A percentile compares a stretch with the other conserved stretches of the same genome.
These are phyloP conservation scores for Ochlodes sylvanus DNA, from an alignment of 2,888 invertebrate genomes.

Conservation along the genomic window DNA sequence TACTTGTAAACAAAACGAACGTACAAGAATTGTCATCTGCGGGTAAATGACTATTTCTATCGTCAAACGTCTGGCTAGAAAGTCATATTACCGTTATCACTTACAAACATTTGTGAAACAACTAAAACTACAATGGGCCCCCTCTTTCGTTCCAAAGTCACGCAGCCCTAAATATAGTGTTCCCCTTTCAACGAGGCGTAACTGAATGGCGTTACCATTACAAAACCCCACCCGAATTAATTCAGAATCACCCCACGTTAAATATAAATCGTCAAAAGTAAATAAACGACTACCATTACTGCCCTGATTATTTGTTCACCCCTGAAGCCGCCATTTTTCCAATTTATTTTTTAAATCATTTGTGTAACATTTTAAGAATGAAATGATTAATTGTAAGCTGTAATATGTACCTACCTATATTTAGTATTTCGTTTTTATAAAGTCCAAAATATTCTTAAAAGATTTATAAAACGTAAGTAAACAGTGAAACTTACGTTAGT, in stretches of 20 bases:
- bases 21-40: not conserved
- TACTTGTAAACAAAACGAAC: too few species aligned
- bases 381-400: not conserved
- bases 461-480: too few species aligned
- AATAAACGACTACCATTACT: conserved; percentile 81
- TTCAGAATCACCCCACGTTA: conserved; percentile 61
- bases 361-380: conserved; percentile 39
- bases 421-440: too few species aligned
- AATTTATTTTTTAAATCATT: conserved; percentile 51
- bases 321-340: conserved; percentile 76
- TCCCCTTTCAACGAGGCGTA: conserved; percentile 77
- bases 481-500: too few species aligned
- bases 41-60: not conserved
- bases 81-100: conserved; percentile 31
- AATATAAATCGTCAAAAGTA: conserved; percentile 81
- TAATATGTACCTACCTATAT: too few species aligned
- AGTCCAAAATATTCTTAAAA: too few species aligned
- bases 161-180: conserved; percentile 52
- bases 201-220: conserved; percentile 72
- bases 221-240: conserved; percentile 66
- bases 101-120: conserved; percentile 37
- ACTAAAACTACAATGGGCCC: conserved; percentile 30
- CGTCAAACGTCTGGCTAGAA: conserved; percentile 3
- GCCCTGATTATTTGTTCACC: conserved; percentile 79
- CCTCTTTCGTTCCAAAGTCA: conserved; percentile 42